Percentiles rank a stretch among this genome's conserved stretches.
Evolutionary conservation across 2,113 vertebrate species (phyloP).

Genomic region (Cyprinodon variegatus): DNA sequence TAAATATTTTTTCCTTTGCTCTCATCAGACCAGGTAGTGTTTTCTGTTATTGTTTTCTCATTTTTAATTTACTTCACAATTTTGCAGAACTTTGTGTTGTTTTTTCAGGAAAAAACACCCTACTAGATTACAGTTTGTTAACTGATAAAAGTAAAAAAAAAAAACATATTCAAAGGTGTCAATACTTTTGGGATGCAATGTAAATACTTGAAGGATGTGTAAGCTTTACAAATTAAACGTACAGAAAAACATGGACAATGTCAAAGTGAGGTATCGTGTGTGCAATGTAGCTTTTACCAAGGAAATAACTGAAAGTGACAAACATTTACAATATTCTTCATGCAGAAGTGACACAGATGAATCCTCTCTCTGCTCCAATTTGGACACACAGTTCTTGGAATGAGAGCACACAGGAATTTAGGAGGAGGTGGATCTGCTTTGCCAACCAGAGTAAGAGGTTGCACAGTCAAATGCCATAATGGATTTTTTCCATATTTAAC

Average conservation of each 20-base stretch:
- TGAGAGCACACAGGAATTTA: constrained; percentile 34
- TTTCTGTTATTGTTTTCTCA: no score
- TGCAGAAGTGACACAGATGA: constrained; percentile 39
- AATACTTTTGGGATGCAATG: background rate
- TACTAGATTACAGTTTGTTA: background rate
- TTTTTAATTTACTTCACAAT: background rate
- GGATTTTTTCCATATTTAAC: constrained; percentile 34
- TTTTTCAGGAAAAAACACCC: background rate
- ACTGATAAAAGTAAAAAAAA: no score
- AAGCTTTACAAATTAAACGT: background rate
- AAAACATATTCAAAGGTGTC: background rate
- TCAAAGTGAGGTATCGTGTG: background rate
- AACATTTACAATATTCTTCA: constrained; percentile 37
- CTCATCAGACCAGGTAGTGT: no score
- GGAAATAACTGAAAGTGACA: constrained; percentile 20
- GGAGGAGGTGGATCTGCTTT: constrained; percentile 34
- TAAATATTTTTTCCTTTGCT: no score
- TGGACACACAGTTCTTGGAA: constrained; percentile 35
- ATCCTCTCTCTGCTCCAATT: constrained; percentile 44
- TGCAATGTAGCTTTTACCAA: constrained; percentile 10
- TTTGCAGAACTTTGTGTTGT: background rate
- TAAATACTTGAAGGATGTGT: background rate
- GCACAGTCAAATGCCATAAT: constrained; percentile 4
- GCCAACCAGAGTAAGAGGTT: constrained; percentile 29
- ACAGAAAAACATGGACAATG: no score